Percentiles rank a stretch among this genome's conserved stretches.
Evolutionary conservation across 1,140 invertebrate species (phyloP).

Genomic region (Nomia melanderi): DNA sequence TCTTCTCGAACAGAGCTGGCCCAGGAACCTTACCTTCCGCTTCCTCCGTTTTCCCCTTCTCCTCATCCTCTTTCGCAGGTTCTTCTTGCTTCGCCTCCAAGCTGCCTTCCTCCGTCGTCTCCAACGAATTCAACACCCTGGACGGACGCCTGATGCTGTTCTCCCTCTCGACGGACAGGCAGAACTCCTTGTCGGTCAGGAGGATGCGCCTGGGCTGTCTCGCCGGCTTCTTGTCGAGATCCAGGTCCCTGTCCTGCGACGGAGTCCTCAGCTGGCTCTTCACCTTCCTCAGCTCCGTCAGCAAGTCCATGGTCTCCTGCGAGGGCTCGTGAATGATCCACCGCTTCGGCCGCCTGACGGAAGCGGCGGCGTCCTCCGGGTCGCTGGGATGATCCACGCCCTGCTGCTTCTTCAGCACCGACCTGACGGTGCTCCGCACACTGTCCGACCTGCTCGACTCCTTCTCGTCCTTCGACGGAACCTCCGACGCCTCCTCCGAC

Average conservation of each 20-base stretch:
- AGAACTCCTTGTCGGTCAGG: constrained; percentile 78
- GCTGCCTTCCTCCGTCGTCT: constrained; percentile 33
- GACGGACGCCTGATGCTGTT: constrained; percentile 71
- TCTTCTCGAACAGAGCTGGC: constrained; percentile 74
- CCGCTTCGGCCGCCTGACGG: constrained; percentile 61
- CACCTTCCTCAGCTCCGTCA: constrained; percentile 75
- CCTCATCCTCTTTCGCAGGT: not conserved
- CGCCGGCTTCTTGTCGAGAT: constrained; percentile 59
- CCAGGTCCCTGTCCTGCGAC: constrained; percentile 70
- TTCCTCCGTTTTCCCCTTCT: not conserved
- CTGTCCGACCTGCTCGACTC: not conserved
- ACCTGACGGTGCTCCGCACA: constrained; percentile 63
- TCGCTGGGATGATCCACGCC: constrained; percentile 73
- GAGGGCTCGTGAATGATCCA: constrained; percentile 76
- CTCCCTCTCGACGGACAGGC: constrained; percentile 76
- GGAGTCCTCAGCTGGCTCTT: constrained; percentile 76
- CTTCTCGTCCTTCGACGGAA: not conserved
- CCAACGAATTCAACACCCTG: constrained; percentile 37
- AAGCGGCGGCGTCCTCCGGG: constrained; percentile 68
- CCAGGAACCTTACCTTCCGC: constrained; percentile 40
- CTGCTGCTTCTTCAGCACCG: constrained; percentile 74
- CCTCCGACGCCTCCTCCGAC: not conserved
- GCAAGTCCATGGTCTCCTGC: constrained; percentile 77
- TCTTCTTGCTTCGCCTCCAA: constrained; percentile 7
- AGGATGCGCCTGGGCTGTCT: constrained; percentile 75